Evolutionary conservation across 2,797 vertebrate species (phyloP).

Genomic region (Astyanax mexicanus): DNA sequence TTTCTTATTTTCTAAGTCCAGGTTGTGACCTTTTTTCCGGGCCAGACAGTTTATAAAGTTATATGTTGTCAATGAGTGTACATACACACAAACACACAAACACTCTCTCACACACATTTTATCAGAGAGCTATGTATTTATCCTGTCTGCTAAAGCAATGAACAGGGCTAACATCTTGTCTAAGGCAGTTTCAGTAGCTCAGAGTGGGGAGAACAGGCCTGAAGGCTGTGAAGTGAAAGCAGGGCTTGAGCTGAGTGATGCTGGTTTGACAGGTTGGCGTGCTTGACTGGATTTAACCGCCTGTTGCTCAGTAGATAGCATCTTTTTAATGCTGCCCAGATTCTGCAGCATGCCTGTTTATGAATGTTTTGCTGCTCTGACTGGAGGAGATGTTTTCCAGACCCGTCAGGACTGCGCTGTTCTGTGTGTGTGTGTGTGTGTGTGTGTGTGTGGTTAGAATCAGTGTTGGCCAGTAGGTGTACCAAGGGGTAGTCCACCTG

Average conservation of each 20-base stretch:
- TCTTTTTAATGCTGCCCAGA: constrained; percentile 9
- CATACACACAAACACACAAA: too few species aligned
- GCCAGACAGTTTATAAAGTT: too few species aligned
- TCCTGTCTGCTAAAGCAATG: not conserved
- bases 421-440: constrained; percentile 1
- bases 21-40: too few species aligned
- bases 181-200: not conserved
- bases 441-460: constrained; percentile 3
- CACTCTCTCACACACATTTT: too few species aligned
- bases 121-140: not conserved
- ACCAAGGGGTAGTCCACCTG: constrained; percentile 6
- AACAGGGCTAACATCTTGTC: not conserved
- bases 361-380: constrained; percentile 5
- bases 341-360: not conserved
- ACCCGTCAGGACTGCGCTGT: not conserved
- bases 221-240: constrained; percentile 15
- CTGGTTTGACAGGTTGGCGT: constrained; percentile 26
- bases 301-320: constrained; percentile 3
- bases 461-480: not conserved
- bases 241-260: constrained; percentile 2
- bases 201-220: constrained; percentile 7
- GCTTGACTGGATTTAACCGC: constrained; percentile 23
- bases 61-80: too few species aligned
- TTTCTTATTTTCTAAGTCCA: too few species aligned
- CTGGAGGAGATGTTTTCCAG: constrained; percentile 1